A percentile compares a stretch with the other conserved stretches of the same genome.
Evolutionary conservation across 2,797 vertebrate species (phyloP).

Genomic region (Cottoperca gobio): DNA sequence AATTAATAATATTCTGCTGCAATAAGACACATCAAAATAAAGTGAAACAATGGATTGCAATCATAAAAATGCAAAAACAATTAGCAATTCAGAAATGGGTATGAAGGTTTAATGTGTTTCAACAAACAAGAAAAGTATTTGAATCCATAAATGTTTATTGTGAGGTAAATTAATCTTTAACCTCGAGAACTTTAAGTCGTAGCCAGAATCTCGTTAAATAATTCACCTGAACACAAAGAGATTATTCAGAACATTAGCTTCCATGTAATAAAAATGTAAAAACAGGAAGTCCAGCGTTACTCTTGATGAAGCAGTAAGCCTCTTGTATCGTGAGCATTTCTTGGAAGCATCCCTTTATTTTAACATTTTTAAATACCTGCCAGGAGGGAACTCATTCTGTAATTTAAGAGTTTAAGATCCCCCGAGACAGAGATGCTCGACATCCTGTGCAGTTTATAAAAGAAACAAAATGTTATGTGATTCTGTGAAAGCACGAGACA

Average conservation of each 20-base stretch:
- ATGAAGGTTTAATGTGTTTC: neutral
- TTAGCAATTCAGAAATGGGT: neutral
- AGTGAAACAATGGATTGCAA: too few species aligned
- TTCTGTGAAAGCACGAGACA: constrained; percentile 41
- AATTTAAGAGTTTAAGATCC: neutral
- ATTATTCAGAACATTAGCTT: constrained; percentile 60
- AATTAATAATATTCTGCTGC: too few species aligned
- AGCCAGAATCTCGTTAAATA: constrained; percentile 1
- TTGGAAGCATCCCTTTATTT: constrained; percentile 35
- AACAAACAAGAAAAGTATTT: neutral
- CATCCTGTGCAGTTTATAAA: constrained; percentile 27
- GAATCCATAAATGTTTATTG: neutral
- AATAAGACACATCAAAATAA: too few species aligned
- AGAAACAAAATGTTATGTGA: constrained; percentile 33
- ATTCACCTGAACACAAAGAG: constrained; percentile 52
- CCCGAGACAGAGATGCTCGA: neutral
- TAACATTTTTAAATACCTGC: constrained; percentile 56
- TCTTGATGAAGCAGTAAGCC: constrained; percentile 60
- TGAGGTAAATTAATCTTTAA: neutral
- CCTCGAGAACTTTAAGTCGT: neutral
- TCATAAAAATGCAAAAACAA: neutral
- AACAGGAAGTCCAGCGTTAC: constrained; percentile 25
- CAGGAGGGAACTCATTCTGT: neutral
- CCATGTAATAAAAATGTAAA: constrained; percentile 51
- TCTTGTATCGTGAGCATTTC: constrained; percentile 33